Evolutionary conservation across 1,140 invertebrate species (phyloP), one percentile per base, ranked within the genome.

Genomic region (Hycleus phaleratus): DNA sequence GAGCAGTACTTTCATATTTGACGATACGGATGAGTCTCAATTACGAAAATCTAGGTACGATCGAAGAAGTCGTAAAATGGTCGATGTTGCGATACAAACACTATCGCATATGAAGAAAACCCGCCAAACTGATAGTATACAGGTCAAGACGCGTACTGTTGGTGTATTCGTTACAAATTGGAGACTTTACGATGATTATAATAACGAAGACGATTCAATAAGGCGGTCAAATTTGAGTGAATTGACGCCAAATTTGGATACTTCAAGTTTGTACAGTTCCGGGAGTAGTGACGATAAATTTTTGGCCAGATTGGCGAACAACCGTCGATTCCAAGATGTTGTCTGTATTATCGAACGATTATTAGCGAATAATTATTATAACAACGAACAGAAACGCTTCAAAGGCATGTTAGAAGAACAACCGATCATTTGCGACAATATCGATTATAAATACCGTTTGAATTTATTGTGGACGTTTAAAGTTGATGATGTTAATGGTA

Each of bases 161-260:
- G 74, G 74, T 4, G 77, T 79, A 0, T 85, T 84, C 64, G 85
- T 85, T 0, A 87, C 85, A 4, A 78, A 84, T 61, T 90, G 85
- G 80, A 82, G 86, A 48, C 85, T 88, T 80, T 80, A 81, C 60
- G 86, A 88, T 61, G 84, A 81, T 0, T 87, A 81, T 60, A 78
- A 42, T 56, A 38, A 46, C 72, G 72, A 55, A 70, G 70, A 25
- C 69, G 70, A 11, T n/a, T 40, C 10, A 26, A 53, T 55, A 47
- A 42, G 53, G 47, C 49, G 71, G 68, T 64, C 56, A 57, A 55
- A 0, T 39, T 42, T 38, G 47, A 59, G n/a, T 26, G 49, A 1
- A 38, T 32, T 8, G 40, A 58, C 26, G 4, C 11, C 9, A 46
- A 61, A 63, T 11, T 60, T 63, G 18, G 70, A 54, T 64, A 66